Evolutionary conservation across 1,140 invertebrate species (phyloP).

Genomic region (Trichomalopsis sarcophagae): DNA sequence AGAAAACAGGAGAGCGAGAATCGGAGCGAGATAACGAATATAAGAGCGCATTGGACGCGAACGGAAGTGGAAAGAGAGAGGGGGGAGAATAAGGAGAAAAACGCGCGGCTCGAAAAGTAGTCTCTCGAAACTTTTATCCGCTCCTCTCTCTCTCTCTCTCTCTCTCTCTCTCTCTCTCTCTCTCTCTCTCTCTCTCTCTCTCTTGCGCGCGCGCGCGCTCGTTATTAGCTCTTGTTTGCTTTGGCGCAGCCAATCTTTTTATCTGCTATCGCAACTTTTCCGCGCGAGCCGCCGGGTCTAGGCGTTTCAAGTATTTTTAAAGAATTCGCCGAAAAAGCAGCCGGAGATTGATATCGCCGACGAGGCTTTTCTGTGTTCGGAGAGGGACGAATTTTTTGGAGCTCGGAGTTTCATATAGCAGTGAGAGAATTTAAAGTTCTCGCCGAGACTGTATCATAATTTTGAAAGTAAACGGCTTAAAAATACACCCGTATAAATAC

Average conservation of each 20-base stretch:
- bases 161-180: no score
- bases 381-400: no score
- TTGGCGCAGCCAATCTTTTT: slow-evolving; percentile 28
- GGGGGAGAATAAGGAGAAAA: not conserved
- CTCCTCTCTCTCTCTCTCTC: no score
- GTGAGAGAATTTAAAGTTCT: no score
- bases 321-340: not conserved
- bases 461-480: no score
- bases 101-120: slow-evolving; percentile 17
- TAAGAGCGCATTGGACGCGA: not conserved
- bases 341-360: not conserved
- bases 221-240: slow-evolving; percentile 46
- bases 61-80: not conserved
- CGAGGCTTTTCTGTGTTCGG: no score
- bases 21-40: slow-evolving; percentile 12
- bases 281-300: not conserved
- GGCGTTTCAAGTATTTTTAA: not conserved
- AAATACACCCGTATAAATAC: no score
- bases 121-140: slow-evolving; percentile 48
- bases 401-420: no score
- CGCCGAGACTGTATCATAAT: no score
- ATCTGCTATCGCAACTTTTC: slow-evolving; percentile 24
- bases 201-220: not conserved
- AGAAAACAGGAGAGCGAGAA: not conserved
- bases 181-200: no score